Evolutionary conservation across 92 coral and sea anemone species (phyloP).

Genomic region (Micromussa lordhowensis): DNA sequence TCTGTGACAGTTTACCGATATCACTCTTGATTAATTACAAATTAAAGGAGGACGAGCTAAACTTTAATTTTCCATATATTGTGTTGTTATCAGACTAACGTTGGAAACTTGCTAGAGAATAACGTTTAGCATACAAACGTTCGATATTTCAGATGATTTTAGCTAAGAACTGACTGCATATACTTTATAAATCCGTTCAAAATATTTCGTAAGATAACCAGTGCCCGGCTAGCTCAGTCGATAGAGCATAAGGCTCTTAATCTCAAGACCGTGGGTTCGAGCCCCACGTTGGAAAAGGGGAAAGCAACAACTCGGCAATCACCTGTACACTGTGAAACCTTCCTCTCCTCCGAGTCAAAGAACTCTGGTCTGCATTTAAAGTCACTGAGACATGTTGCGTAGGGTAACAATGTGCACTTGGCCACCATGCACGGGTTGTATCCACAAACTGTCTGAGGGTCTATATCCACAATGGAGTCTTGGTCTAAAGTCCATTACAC

Average conservation of each 20-base stretch:
- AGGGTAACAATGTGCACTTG: slow-evolving; percentile 84
- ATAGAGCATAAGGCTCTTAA: slow-evolving; percentile 45
- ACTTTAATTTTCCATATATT: no score
- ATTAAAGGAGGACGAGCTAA: no score
- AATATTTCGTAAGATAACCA: background rate
- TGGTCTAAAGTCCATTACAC: slow-evolving; percentile 57
- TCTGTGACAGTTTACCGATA: background rate
- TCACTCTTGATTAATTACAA: background rate
- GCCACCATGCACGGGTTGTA: slow-evolving; percentile 92
- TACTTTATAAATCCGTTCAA: background rate
- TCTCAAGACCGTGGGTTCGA: slow-evolving; percentile 45
- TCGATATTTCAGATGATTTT: no score
- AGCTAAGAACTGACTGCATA: background rate
- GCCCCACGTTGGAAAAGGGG: slow-evolving; percentile 1
- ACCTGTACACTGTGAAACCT: slow-evolving; percentile 87
- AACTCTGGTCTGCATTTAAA: slow-evolving; percentile 95
- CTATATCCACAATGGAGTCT: slow-evolving; percentile 88
- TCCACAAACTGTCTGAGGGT: slow-evolving; percentile 95
- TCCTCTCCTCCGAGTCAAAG: slow-evolving; percentile 91
- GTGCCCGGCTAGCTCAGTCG: slow-evolving; percentile 48
- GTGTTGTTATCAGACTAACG: no score
- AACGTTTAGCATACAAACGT: no score
- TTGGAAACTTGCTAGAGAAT: no score
- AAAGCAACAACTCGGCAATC: background rate
- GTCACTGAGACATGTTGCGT: slow-evolving; percentile 97